Evolutionary conservation across 1,140 invertebrate genomes (phyloP).

Genomic region (Homarus americanus): DNA sequence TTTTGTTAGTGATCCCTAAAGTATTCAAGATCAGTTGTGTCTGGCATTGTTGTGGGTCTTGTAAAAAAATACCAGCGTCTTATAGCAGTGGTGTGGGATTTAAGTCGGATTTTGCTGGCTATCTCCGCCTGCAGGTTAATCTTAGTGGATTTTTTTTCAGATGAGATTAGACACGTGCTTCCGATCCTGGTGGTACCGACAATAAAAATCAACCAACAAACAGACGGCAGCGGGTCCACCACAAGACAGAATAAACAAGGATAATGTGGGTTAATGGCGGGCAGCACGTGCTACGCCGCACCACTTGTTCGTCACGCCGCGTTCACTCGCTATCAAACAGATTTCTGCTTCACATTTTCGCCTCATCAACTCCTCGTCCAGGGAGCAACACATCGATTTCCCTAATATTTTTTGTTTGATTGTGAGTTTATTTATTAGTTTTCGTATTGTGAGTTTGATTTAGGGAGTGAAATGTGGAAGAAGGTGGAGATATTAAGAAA

Average conservation of each 20-base stretch:
- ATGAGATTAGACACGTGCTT: not conserved
- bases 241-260: slow-evolving; percentile 39
- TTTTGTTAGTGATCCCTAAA: no score
- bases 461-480: not conserved
- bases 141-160: not conserved
- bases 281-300: not conserved
- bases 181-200: not conserved
- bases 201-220: not conserved
- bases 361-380: not conserved
- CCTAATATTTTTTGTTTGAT: not conserved
- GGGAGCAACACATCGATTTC: not conserved
- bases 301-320: not conserved
- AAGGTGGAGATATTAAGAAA: not conserved
- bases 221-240: not conserved
- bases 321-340: not conserved
- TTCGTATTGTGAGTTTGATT: not conserved
- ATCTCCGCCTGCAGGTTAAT: no score
- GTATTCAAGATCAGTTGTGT: no score
- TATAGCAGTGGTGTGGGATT: no score
- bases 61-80: no score
- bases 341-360: not conserved
- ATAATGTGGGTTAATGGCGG: slow-evolving; percentile 11
- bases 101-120: no score
- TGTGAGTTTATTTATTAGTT: not conserved
- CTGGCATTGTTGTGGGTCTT: no score